A percentile compares a stretch with the other conserved stretches of the same genome.
phyloP scores from a whole-genome alignment of 2,113 vertebrate species.

The Pseudorasbora parva region DNA sequence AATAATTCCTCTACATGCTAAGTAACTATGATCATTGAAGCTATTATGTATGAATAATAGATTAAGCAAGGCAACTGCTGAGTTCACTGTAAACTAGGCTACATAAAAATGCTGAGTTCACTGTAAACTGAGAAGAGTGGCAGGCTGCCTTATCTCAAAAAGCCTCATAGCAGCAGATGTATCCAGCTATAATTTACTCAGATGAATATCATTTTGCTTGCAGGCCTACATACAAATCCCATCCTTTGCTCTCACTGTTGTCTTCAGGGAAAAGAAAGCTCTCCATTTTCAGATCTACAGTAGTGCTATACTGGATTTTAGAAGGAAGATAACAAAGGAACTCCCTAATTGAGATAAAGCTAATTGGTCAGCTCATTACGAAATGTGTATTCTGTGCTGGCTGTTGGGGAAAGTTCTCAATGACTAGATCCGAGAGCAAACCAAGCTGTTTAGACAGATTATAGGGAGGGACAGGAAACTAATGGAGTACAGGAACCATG shows the following conservation, averaged over 20 bases:
- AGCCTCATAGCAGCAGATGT: background rate
- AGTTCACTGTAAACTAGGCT: slow-evolving; percentile 17
- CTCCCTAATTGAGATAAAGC: slow-evolving; percentile 22
- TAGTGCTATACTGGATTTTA: background rate
- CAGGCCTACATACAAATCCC: background rate
- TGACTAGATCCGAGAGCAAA: slow-evolving; percentile 16
- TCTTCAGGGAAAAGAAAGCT: slow-evolving; percentile 1
- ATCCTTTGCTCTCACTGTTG: background rate
- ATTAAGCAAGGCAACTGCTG: slow-evolving; percentile 9
- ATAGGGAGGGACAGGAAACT: slow-evolving; percentile 27
- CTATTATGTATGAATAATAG: slow-evolving; percentile 16
- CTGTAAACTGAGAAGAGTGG: slow-evolving; percentile 29
- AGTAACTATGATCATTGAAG: slow-evolving; percentile 2
- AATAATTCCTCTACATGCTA: background rate
- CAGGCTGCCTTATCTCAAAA: background rate
- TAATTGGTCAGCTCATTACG: slow-evolving; percentile 19
- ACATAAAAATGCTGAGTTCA: slow-evolving; percentile 16
- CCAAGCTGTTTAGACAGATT: slow-evolving; percentile 21
- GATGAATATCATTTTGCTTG: slow-evolving; percentile 8
- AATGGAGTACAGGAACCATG: slow-evolving; percentile 23
- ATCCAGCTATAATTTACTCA: slow-evolving; percentile 4
- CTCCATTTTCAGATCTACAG: background rate
- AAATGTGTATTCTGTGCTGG: background rate
- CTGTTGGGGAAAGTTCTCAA: background rate
- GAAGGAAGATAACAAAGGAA: slow-evolving; percentile 45